Evolutionary conservation across 2,888 invertebrate genomes (phyloP).

Genomic region (Chelonus formosanus): DNA sequence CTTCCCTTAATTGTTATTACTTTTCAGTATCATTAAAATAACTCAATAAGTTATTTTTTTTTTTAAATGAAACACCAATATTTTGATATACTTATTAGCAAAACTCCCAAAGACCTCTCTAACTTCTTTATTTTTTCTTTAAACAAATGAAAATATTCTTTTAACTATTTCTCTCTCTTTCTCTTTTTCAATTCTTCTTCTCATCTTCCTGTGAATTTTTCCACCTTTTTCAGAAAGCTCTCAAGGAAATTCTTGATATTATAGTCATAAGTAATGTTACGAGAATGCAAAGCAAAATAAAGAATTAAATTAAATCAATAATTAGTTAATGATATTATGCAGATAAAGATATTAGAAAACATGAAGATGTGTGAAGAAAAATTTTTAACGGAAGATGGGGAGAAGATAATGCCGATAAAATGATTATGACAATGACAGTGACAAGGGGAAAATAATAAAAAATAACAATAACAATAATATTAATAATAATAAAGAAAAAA

Average conservation of each 20-base stretch:
- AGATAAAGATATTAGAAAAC: not conserved
- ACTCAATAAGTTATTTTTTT: no score
- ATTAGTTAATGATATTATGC: no score
- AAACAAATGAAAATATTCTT: not conserved
- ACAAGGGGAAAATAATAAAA: conserved; percentile 32
- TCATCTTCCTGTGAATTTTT: not conserved
- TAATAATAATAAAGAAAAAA: conserved; percentile 28
- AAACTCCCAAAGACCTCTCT: conserved; percentile 20
- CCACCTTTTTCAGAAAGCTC: not conserved
- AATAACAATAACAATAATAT: conserved; percentile 10
- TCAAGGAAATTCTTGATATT: no score
- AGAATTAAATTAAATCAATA: no score
- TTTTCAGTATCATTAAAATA: no score
- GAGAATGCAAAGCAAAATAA: no score
- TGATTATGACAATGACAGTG: conserved; percentile 28
- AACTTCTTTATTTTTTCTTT: not conserved
- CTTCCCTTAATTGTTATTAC: conserved; percentile 22
- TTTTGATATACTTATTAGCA: not conserved
- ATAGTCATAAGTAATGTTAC: no score
- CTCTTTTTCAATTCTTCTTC: not conserved
- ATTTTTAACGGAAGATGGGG: not conserved
- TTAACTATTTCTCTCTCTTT: conserved; percentile 19
- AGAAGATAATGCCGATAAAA: conserved; percentile 11
- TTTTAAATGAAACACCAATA: not conserved
- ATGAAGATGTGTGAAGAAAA: not conserved